Base-by-base conservation (phyloP, 2,888 invertebrate genomes). In the Pedicia rivosa region DNA sequence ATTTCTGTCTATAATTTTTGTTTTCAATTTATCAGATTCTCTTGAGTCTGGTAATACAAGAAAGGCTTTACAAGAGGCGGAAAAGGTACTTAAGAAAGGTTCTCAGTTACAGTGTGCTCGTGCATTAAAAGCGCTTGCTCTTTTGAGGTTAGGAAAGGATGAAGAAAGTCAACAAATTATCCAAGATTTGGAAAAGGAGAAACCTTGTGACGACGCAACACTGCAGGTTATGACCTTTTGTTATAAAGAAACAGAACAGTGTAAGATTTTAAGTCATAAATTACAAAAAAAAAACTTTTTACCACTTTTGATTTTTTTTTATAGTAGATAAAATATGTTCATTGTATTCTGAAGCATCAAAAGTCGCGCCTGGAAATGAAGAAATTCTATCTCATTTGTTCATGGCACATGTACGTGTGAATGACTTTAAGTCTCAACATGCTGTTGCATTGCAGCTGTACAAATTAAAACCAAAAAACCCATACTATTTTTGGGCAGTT, bases 401-500 rank as follows among this genome's bases (percentile, higher is more conserved):
- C 60, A 92, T 95, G 82, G 80, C 94, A 0, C 86, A 95, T 54
- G 94, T 94, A 4, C 70, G 95, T 20, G 67, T 91, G 3, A 79
- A 79, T 2, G 84, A 95, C 62, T 90, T 81, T 54, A 82, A 84
- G 53, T 73, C 83, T 7, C 95, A 95, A 57, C 90, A 94, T 53
- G 73, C 81, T 43, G 76, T 82, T 1, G 97, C 95, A 1, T 72
- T 94, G 69, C 72, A 77, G 9, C 65, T 98, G 24, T 95, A 88
- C 63, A 94, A 91, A 65, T 66, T 86, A 38, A 80, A 80, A 50
- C 82, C 87, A 3, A 94, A 94, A 58, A 90, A 88, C 57, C 92
- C 92, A 0, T 97, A 97, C 57, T 94, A 92, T 57, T 94, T 91
- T 58, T 98, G 97, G 98, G 86, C 88, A 14, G 82, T 97, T 8